Base-by-base conservation (phyloP, 2,888 invertebrate species). In the Habroteleia sp. region DNA sequence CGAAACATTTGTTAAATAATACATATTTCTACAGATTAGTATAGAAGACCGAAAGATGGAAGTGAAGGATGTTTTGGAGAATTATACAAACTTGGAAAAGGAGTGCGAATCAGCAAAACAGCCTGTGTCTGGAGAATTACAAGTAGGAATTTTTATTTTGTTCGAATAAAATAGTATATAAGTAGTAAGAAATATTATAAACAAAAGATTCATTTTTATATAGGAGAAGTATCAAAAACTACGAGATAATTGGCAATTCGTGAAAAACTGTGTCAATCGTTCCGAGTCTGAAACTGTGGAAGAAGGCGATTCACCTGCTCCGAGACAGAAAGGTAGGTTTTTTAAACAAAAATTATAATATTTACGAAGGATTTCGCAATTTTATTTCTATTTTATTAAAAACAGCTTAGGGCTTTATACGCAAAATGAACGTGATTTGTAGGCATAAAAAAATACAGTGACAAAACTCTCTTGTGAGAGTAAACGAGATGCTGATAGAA, bases 71-170 rank as follows among this genome's bases (percentile, higher is more conserved):
- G 90, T 92, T 37, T 82, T 93, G 41, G 92, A 92, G 84, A 92
- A 92, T 87, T 93, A 91, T 86, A 91, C 91, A 54, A 92, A 92
- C 87, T 86, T 93, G 80, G 93, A 93, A 74, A 90, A 90, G 77
- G 90, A 90, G 77, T 90, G 90, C 77, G 89, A 89, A 81, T 88
- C 87, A 3, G 89, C 88, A 5, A 89, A 88, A 66, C 90, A 90
- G 75, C 86, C 88, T 2, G 88, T 90, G 72, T 90, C 90, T 44
- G 84, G 87, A 0, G 89, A 90, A 81, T 84, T 90, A 78, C 89
- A 90, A 82, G 90, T 90, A 83, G 80, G 83, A 27, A 27, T 29
- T 1, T 31, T 31, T 31, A 10, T 10, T 2, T 10, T 31, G 6
- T 10, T 25, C n/a, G n/a, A 25, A 25, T 25, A 25, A 25, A 25